Evolutionary conservation across 1,140 invertebrate species (phyloP).

Genomic region (Condylostylus longicornis): DNA sequence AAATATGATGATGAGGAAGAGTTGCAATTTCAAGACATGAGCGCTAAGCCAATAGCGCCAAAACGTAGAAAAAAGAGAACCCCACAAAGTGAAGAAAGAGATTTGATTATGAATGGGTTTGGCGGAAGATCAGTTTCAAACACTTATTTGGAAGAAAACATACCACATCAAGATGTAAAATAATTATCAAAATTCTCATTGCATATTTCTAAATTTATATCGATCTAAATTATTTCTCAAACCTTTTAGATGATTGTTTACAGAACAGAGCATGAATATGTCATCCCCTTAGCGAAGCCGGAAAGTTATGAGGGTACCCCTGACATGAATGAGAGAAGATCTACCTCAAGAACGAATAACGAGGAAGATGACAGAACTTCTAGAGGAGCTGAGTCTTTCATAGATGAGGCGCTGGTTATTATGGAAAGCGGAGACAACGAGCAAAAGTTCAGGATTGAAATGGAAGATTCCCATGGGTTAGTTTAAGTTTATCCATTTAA

Average conservation of each 20-base stretch:
- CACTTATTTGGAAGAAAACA: conserved; percentile 20
- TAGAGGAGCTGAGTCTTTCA: conserved; percentile 49
- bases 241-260: conserved; percentile 40
- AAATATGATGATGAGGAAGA: conserved; percentile 30
- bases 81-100: conserved; percentile 30
- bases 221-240: background rate
- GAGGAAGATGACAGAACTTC: conserved; percentile 57
- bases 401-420: conserved; percentile 7
- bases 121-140: conserved; percentile 30
- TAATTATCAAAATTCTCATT: too few species aligned
- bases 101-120: conserved; percentile 33
- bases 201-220: background rate
- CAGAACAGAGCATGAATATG: conserved; percentile 45
- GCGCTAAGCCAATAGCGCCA: conserved; percentile 17
- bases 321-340: conserved; percentile 31
- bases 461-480: conserved; percentile 36
- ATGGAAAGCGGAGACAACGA: conserved; percentile 12
- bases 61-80: conserved; percentile 31
- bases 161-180: conserved; percentile 28
- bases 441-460: conserved; percentile 33
- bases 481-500: too few species aligned
- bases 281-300: conserved; percentile 36
- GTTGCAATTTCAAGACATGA: conserved; percentile 17
- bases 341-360: conserved; percentile 30
- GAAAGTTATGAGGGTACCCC: conserved; percentile 31